Conservation (phyloP, 2,797 vertebrate species). For the Menidia menidia region DNA sequence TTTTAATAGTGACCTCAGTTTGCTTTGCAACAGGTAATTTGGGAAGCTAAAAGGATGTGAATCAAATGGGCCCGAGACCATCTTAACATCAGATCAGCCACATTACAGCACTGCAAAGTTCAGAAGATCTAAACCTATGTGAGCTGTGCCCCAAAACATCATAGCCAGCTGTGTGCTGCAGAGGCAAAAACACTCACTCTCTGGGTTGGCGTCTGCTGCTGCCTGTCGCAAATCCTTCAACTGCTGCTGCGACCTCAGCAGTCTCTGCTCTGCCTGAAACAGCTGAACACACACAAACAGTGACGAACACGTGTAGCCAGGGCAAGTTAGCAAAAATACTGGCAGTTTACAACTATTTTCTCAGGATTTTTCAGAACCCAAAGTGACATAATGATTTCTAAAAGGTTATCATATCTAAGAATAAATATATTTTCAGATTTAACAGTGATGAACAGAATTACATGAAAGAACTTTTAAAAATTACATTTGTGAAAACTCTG, state of each 20-base stretch:
- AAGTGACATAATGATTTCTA: too few species aligned
- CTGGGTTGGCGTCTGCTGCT: conserved; percentile 92
- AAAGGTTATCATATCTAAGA: too few species aligned
- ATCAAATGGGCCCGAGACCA: conserved; percentile 24
- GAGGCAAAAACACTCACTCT: conserved; percentile 87
- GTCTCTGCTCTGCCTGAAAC: conserved; percentile 91
- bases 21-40: too few species aligned
- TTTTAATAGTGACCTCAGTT: too few species aligned
- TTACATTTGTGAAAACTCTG: neutral
- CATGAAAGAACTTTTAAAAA: too few species aligned
- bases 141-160: conserved; percentile 48
- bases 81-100: conserved; percentile 45
- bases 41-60: too few species aligned
- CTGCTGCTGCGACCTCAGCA: conserved; percentile 91
- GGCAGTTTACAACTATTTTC: neutral
- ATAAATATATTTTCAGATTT: too few species aligned
- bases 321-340: neutral
- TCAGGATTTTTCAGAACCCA: too few species aligned
- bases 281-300: conserved; percentile 80
- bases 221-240: conserved; percentile 93
- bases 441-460: too few species aligned
- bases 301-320: conserved; percentile 14
- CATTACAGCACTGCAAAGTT: conserved; percentile 59
- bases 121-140: conserved; percentile 53
- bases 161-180: conserved; percentile 36